These are phyloP conservation scores for Anisognathus igniventris DNA, from an alignment of 2,797 vertebrate species.

Conservation along the genomic window DNA sequence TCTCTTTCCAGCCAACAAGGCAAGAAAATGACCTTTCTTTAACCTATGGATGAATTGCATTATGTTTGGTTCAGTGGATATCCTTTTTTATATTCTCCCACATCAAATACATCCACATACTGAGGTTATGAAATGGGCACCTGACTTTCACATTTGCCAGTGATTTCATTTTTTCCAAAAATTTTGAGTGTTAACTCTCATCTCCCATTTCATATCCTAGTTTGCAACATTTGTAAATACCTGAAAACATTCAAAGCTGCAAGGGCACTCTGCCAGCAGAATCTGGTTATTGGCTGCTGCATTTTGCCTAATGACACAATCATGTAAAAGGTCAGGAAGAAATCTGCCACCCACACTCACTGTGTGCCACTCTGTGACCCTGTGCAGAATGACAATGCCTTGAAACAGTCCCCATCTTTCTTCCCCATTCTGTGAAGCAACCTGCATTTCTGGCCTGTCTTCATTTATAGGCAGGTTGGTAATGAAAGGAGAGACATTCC, in stretches of 20 bases:
- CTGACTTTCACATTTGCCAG: neutral
- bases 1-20: conserved; percentile 38
- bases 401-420: neutral
- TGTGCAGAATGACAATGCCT: neutral
- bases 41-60: conserved; percentile 37
- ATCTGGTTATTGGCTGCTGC: neutral
- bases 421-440: neutral
- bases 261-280: neutral
- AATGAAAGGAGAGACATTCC: neutral
- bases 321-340: neutral
- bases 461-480: neutral
- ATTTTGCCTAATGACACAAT: neutral
- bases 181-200: neutral
- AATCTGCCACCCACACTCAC: fast-evolving
- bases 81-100: neutral
- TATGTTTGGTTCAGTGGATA: neutral
- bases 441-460: neutral
- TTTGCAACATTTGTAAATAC: neutral
- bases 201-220: neutral
- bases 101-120: neutral
- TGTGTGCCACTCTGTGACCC: neutral
- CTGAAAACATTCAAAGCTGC: neutral
- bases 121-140: neutral
- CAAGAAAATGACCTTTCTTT: conserved; percentile 52
- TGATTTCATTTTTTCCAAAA: neutral